These are phyloP conservation scores for Notolepis coatsorum DNA, from an alignment of 2,797 vertebrate species.

Conservation along the genomic window DNA sequence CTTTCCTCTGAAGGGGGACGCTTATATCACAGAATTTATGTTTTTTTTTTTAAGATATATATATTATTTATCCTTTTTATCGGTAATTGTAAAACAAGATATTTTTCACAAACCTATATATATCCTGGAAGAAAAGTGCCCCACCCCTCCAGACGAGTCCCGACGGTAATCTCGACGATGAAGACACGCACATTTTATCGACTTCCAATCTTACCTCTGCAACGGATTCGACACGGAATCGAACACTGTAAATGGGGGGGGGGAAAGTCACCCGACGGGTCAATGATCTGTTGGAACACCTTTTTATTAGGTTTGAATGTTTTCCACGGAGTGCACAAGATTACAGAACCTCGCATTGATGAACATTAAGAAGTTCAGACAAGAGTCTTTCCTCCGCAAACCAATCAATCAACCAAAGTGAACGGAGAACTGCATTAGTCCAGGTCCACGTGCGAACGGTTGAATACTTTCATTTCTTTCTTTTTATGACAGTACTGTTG, in stretches of 20 bases:
- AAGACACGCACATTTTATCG: conserved; percentile 42
- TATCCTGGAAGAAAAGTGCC: too few species aligned
- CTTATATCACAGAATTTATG: not conserved
- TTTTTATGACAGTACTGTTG: conserved; percentile 37
- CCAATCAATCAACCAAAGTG: conserved; percentile 62
- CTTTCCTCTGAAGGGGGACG: conserved; percentile 73
- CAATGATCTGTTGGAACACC: conserved; percentile 4
- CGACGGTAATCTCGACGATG: conserved; percentile 28
- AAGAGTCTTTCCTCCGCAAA: conserved; percentile 39
- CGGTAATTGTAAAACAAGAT: conserved; percentile 76
- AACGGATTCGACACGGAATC: conserved; percentile 51
- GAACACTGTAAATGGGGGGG: conserved; percentile 2
- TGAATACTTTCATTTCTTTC: conserved; percentile 32
- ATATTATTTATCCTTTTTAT: conserved; percentile 59
- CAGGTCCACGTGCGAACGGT: conserved; percentile 32
- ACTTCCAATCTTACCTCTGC: conserved; percentile 68
- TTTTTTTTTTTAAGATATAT: conserved; percentile 31
- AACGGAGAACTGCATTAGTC: conserved; percentile 40
- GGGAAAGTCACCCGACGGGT: conserved; percentile 22
- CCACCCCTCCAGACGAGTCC: conserved; percentile 14
- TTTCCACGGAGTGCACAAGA: conserved; percentile 37
- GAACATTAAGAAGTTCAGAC: not conserved
- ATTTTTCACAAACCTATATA: conserved; percentile 66
- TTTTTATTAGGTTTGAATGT: conserved; percentile 49
- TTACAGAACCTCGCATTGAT: conserved; percentile 20